Evolutionary conservation across 2,888 invertebrate species (phyloP), one percentile per base, ranked within the genome.

Genomic region (Polietes domitor): DNA sequence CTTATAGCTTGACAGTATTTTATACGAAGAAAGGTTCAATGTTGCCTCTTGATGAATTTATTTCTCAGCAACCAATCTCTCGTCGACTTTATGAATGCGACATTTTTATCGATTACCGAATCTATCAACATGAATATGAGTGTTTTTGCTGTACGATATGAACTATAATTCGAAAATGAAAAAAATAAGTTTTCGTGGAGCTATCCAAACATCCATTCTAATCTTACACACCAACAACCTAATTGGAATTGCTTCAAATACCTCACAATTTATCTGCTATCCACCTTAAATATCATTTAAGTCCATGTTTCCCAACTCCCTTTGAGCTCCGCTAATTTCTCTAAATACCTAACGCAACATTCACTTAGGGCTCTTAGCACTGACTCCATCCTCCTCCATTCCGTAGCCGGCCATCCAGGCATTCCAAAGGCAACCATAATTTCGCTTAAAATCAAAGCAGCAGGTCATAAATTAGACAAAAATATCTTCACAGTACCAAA

Each of bases 391-490:
- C 32, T 32, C 32, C 32, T 5, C 37, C 19, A 53, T 53, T 21
- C 24, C 10, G 1, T 21, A 53, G 17, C 7, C 47, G 5, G 15
- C 47, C 15, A 47, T 6, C 9, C 9, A 6, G 9, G 32, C 32
- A 32, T 32, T 32, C 9, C 5, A 32, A 9, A 32, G 32, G 9
- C 47, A 47, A n/a, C n/a, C 15, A 47, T 12, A 47, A 47, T 47
- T 21, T 58, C 58, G 26, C 26, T 26, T 58, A 26, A 58, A 58
- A 58, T 58, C 58, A 58, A 58, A 58, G 26, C 26, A 15, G 15
- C 26, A 58, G 24, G 26, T 26, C 58, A 58, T 58, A 58, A 58
- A 58, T 58, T 58, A 58, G 15, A 3, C 58, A 58, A 58, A 50
- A 53, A 53, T 53, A 26, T 24, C 50, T 28, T 24, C 28, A 19